Evolutionary conservation across 2,113 vertebrate genomes (phyloP).

Genomic region (Alligator sinensis): DNA sequence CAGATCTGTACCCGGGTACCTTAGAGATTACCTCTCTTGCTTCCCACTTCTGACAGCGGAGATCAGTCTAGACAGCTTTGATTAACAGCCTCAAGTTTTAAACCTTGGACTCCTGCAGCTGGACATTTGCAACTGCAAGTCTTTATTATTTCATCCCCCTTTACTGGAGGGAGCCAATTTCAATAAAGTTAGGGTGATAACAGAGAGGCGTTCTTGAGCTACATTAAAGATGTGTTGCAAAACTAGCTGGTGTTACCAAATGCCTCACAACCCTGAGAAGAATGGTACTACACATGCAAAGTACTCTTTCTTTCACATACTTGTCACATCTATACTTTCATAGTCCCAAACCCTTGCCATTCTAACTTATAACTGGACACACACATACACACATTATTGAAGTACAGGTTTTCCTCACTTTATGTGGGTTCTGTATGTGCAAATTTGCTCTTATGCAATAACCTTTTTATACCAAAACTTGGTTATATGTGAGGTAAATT

Average conservation of each 20-base stretch:
- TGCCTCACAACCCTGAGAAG: neutral
- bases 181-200: too few relatives aligned
- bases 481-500: too few relatives aligned
- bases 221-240: neutral
- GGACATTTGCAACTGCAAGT: neutral
- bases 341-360: neutral
- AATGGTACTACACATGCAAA: neutral
- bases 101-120: neutral
- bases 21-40: neutral
- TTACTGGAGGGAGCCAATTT: neutral
- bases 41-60: neutral
- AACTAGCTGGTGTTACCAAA: neutral
- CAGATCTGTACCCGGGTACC: neutral
- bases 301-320: neutral
- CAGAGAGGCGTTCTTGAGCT: neutral
- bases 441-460: too few relatives aligned
- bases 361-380: neutral
- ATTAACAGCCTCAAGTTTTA: neutral
- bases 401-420: too few relatives aligned
- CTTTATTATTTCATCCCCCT: neutral
- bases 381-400: neutral
- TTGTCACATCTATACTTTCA: accelerated
- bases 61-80: neutral
- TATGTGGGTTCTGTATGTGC: too few relatives aligned
- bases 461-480: too few relatives aligned